Percentiles rank a stretch among this genome's conserved stretches.
Evolutionary conservation across 1,140 invertebrate species (phyloP).

Genomic region (Brachionus plicatilis): DNA sequence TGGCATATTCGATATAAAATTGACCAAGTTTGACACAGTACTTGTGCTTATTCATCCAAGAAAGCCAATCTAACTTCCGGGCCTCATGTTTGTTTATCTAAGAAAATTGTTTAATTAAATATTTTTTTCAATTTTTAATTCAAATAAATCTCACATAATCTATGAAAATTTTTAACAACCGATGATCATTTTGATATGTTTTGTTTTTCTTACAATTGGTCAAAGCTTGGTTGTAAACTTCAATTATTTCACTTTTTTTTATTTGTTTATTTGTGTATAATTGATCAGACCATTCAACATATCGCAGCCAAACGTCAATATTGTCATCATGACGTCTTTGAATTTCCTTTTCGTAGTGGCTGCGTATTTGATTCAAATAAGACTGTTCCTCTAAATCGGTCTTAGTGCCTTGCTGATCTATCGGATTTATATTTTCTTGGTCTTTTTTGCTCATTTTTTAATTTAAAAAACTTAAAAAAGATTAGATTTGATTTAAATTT

Average conservation of each 20-base stretch:
- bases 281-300: slow-evolving; percentile 22
- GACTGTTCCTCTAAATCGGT: neutral
- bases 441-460: neutral
- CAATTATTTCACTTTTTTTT: neutral
- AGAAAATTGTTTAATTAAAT: neutral
- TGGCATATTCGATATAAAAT: slow-evolving; percentile 25
- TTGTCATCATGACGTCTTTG: neutral
- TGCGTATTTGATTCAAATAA: neutral
- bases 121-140: neutral
- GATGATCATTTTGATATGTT: slow-evolving; percentile 16
- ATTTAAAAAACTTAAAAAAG: neutral
- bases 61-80: neutral
- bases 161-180: neutral
- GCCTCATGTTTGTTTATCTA: neutral
- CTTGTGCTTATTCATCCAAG: slow-evolving; percentile 5
- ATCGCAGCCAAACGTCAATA: slow-evolving; percentile 1
- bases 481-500: neutral
- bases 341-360: neutral
- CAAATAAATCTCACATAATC: neutral
- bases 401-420: neutral
- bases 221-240: neutral
- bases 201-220: slow-evolving; percentile 10
- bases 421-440: slow-evolving; percentile 14
- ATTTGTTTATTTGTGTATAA: neutral
- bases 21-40: neutral